Evolutionary conservation across 2,797 vertebrate species (phyloP).

Genomic region (Pseudomugil tenellus): DNA sequence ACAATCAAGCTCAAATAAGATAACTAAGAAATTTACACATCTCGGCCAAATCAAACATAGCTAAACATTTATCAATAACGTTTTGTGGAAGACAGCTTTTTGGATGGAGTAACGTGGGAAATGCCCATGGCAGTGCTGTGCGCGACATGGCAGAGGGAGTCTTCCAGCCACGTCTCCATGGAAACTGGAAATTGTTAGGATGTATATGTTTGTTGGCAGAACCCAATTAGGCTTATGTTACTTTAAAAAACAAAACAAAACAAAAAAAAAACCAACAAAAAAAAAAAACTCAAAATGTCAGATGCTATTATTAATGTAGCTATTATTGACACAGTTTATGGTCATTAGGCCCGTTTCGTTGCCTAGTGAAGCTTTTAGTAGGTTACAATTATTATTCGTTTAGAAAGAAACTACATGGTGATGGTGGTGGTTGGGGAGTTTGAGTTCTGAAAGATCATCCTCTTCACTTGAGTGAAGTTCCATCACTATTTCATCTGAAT

Average conservation of each 20-base stretch:
- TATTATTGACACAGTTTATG: slow-evolving; percentile 74
- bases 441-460: slow-evolving; percentile 83
- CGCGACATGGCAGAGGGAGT: slow-evolving; percentile 81
- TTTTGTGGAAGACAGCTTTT: slow-evolving; percentile 79
- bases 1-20: slow-evolving; percentile 54
- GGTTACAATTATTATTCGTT: slow-evolving; percentile 11
- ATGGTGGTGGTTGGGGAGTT: slow-evolving; percentile 58
- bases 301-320: too few relatives aligned
- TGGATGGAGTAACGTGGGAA: slow-evolving; percentile 75
- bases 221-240: slow-evolving; percentile 72
- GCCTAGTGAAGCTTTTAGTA: slow-evolving; percentile 14
- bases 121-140: slow-evolving; percentile 79
- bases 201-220: slow-evolving; percentile 75
- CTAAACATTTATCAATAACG: slow-evolving; percentile 53
- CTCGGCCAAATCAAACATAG: slow-evolving; percentile 49
- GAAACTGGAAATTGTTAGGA: slow-evolving; percentile 61
- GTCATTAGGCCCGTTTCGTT: slow-evolving; percentile 20
- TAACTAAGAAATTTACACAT: slow-evolving; percentile 53
- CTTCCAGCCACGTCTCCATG: slow-evolving; percentile 74
- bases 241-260: too few relatives aligned
- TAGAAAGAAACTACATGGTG: slow-evolving; percentile 66
- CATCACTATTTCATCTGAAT: slow-evolving; percentile 91
- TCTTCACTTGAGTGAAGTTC: slow-evolving; percentile 84
- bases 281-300: slow-evolving; percentile 34
- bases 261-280: too few relatives aligned